Evolutionary conservation across 2,888 invertebrate species (phyloP), one percentile per base, ranked within the genome.

Genomic region (Margaritifera margaritifera): DNA sequence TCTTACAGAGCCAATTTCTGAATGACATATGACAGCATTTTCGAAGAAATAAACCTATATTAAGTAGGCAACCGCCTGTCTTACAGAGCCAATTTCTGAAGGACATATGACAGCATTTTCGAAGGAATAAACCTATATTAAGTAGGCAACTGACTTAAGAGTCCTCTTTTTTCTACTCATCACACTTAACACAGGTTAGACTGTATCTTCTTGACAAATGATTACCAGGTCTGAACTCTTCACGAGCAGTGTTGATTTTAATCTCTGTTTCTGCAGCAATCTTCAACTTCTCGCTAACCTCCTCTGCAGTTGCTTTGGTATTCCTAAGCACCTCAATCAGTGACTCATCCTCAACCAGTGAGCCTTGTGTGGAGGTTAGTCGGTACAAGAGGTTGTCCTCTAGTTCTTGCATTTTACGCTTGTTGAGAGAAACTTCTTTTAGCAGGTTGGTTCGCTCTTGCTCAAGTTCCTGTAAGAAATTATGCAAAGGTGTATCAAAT

Each of bases 351-450:
- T 98, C 98, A 0, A 98, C 98, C 69, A 98, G 91, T 0, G 97
- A 97, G 1, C 97, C 98, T 90, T 95, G 94, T 0, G 96, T 96
- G 3, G 97, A 96, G 62, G 97, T 97, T 65, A 98, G 91, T n/a
- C 97, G 93, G 84, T 94, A 94, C 20, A 98, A 91, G 63, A 98
- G 91, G 89, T 97, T 98, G 68, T 95, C 96, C 90, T 98, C 98
- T 20, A 98, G 91, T 87, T 97, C 96, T 89, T 98, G 96, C 96
- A 98, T 98, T 81, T 95, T 95, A 73, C 96, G 92, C 89, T 98
- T 98, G 91, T 98, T 98, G 86, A 95, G 95, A 93, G 98, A 96
- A 0, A 98, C 98, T 3, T 97, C 97, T 90, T 97, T 97, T 87
- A 98, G 95, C 18, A 98, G 91, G 15, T 95, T 94, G 0, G 97